Evolutionary conservation across 92 coral and sea anemone genomes (phyloP), one percentile per base, ranked within the genome.

Genomic region (Pocillopora meandrina): DNA sequence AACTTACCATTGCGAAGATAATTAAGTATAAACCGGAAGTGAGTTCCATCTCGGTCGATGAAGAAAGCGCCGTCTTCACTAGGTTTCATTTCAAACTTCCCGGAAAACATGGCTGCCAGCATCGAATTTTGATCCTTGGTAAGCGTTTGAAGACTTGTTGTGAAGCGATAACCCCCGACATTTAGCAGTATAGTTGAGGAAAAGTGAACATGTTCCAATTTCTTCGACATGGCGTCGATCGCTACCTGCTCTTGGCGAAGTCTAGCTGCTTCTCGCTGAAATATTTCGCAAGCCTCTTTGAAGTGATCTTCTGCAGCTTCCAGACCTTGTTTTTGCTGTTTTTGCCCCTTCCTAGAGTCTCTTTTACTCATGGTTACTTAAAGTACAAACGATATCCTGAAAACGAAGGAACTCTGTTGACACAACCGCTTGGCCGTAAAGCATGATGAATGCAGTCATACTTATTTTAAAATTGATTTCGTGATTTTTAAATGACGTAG

Each of bases 91-190:
- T 69, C 74, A 69, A 69, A 69, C 21, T 7, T 34, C 21, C 74
- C 74, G 7, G 74, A 69, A 35, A 69, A 69, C 74, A 70, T 70
- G 55, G 74, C 74, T 9, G 71, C 82, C 47, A 90, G 74, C 88
- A 90, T 87, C 5, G 93, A 87, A 47, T 88, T 87, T 42, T 91
- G 83, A 90, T 90, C 93, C 82, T 90, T 90, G 34, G 85, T 80
- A 61, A 90, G 67, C 71, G 90, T 90, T 71, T 83, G 90, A 7
- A 87, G 58, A 78, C 87, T 86, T 34, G 93, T 90, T 20, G 78
- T 90, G 70, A 90, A 90, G 65, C 63, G 1, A 26, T 82, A 85
- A 9, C 93, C 93, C 15, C 90, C 93, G 59, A 90, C 89, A 78
- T 90, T 87, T 10, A 90, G 82, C 58, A 70, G 74, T 49, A 90